A percentile compares a stretch with the other conserved stretches of the same genome.
Conservation (phyloP, 2,888 invertebrate species). For the Melanostoma scalare region DNA sequence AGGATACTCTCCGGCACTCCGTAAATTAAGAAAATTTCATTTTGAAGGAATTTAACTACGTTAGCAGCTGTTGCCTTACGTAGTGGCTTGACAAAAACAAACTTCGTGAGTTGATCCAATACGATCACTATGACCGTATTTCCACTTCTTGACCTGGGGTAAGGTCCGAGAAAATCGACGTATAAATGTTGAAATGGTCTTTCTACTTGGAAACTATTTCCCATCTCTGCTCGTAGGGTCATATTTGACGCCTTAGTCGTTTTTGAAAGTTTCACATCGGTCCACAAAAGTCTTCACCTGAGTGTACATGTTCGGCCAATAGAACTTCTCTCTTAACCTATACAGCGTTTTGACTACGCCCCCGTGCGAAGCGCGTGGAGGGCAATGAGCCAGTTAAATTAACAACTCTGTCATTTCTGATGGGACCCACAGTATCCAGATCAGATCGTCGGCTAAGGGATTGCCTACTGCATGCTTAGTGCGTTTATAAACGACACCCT, state of each 20-base stretch:
- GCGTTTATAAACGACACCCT: no score
- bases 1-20: constrained; percentile 5
- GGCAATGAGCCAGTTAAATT: constrained; percentile 21
- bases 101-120: constrained; percentile 1
- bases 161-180: no score
- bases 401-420: not conserved
- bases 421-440: constrained; percentile 34
- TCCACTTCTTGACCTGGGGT: no score
- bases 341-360: constrained; percentile 42
- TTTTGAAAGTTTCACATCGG: constrained; percentile 22
- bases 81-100: not conserved
- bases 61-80: not conserved
- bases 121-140: not conserved
- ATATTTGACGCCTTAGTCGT: constrained; percentile 33
- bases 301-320: constrained; percentile 57
- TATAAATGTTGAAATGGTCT: constrained; percentile 44
- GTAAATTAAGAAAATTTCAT: not conserved
- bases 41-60: not conserved
- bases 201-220: not conserved
- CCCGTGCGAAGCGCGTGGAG: constrained; percentile 20
- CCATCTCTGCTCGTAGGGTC: constrained; percentile 25
- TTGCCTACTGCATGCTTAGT: no score
- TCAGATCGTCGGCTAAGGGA: constrained; percentile 2
- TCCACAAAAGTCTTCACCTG: constrained; percentile 3
- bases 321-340: constrained; percentile 29